Evolutionary conservation across 1,140 invertebrate species (phyloP).

Genomic region (Bacillus rossius): DNA sequence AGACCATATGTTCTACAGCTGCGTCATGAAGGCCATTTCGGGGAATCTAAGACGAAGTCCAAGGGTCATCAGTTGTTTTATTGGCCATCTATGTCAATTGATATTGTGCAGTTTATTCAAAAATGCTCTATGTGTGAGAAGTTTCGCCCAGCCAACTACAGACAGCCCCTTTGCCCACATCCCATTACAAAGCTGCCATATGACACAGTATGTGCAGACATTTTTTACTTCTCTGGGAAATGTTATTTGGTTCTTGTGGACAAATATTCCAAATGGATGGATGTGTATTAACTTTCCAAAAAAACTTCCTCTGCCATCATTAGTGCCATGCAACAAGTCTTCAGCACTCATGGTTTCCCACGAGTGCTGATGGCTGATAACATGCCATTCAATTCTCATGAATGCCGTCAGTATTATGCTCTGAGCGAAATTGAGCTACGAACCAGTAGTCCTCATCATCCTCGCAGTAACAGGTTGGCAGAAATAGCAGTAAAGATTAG

Average conservation of each 20-base stretch:
- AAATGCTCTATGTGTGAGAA: constrained; percentile 11
- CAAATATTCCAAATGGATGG: background rate
- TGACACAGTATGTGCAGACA: background rate
- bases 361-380: background rate
- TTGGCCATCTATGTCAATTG: constrained; percentile 5
- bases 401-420: background rate
- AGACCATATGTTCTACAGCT: background rate
- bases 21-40: constrained; percentile 6
- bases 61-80: constrained; percentile 9
- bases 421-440: background rate
- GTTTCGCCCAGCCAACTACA: constrained; percentile 5
- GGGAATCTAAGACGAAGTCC: background rate
- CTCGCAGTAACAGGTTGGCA: background rate
- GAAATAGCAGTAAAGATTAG: background rate
- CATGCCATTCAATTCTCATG: background rate
- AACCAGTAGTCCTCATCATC: background rate
- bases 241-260: background rate
- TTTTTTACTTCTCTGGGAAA: background rate
- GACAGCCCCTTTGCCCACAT: constrained; percentile 11
- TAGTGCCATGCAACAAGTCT: background rate
- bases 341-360: constrained; percentile 3
- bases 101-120: background rate
- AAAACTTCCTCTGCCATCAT: constrained; percentile 1
- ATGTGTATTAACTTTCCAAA: background rate
- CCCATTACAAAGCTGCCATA: background rate